phyloP scores from a whole-genome alignment of 2,113 vertebrate species.

The Noturus placidus region DNA sequence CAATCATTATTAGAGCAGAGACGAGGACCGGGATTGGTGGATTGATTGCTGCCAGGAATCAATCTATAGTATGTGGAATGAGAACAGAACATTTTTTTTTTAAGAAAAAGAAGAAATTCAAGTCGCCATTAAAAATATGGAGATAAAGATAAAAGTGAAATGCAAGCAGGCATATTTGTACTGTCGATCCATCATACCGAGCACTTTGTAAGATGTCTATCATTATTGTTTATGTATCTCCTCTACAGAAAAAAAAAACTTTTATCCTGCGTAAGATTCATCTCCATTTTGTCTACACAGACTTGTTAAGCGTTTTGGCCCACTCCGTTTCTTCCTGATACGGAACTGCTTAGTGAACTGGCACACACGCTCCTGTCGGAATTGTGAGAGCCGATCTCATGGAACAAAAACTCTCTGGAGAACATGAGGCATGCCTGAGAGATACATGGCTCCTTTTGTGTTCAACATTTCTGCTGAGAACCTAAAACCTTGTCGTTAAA shows the following conservation, averaged over 20 bases:
- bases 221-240: constrained; percentile 7
- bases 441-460: constrained; percentile 22
- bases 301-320: constrained; percentile 20
- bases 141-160: background rate
- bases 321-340: constrained; percentile 14
- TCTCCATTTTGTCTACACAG: constrained; percentile 23
- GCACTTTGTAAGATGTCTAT: constrained; percentile 2
- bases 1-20: constrained; percentile 47
- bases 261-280: background rate
- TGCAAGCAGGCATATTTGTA: background rate
- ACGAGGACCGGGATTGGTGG: constrained; percentile 34
- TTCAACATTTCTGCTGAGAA: constrained; percentile 40
- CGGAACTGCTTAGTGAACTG: constrained; percentile 22
- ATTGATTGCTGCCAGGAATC: constrained; percentile 49
- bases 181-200: background rate
- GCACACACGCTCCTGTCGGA: background rate
- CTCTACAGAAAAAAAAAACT: background rate
- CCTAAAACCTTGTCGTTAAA: constrained; percentile 33
- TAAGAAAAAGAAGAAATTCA: constrained; percentile 43
- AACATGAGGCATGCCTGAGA: constrained; percentile 34
- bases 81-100: constrained; percentile 13
- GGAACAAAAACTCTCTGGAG: constrained; percentile 32
- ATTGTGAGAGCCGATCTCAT: constrained; percentile 9
- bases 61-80: constrained; percentile 42
- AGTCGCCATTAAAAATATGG: constrained; percentile 34